phyloP scores from a whole-genome alignment of 2,113 vertebrate genomes.

The Anhinga rufa region DNA sequence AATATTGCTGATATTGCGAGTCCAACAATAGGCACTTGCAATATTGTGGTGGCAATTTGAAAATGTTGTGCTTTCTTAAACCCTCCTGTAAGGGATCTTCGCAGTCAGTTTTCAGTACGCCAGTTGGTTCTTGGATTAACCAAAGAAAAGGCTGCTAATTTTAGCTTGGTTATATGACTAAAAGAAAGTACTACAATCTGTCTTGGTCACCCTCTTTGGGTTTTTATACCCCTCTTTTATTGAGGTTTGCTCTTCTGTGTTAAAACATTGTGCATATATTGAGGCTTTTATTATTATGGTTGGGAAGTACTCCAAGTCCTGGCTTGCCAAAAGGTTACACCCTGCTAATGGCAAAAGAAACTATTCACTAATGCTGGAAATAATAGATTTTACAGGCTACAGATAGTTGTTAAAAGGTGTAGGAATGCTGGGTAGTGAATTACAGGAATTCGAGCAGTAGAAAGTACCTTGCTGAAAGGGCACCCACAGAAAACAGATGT shows the following conservation, averaged over 20 bases:
- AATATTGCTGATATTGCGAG: neutral
- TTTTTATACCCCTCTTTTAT: neutral
- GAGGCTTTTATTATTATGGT: neutral
- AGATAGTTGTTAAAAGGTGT: neutral
- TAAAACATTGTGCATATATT: neutral
- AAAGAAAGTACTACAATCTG: neutral
- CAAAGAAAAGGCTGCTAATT: neutral
- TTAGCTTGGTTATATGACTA: neutral
- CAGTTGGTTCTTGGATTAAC: neutral
- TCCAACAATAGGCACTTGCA: neutral
- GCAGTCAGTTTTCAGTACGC: neutral
- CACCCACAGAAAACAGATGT: neutral
- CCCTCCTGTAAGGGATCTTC: neutral
- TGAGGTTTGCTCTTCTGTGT: neutral
- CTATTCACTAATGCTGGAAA: neutral
- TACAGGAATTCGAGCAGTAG: neutral
- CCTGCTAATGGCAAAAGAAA: neutral
- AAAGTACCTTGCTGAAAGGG: neutral
- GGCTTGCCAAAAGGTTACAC: slow-evolving; percentile 14
- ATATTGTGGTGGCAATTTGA: neutral
- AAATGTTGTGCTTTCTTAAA: neutral
- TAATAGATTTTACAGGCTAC: neutral
- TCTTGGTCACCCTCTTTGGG: neutral
- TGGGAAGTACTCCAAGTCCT: neutral
- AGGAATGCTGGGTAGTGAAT: neutral